Evolutionary conservation across 2,888 invertebrate species (phyloP).

Genomic region (Drosophila acutilabella): DNA sequence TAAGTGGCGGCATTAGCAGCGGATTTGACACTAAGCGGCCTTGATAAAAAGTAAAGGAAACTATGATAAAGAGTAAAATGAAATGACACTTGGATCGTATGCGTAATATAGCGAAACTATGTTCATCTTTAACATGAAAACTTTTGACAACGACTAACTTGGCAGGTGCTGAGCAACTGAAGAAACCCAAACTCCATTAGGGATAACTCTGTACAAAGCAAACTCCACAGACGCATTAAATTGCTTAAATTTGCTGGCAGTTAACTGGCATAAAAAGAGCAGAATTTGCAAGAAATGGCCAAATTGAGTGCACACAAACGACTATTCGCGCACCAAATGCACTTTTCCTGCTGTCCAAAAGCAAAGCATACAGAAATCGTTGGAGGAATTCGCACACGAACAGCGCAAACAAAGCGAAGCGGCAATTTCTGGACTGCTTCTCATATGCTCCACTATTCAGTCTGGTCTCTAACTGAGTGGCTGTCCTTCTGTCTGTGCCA

Average conservation of each 20-base stretch:
- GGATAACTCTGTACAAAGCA: conserved; percentile 19
- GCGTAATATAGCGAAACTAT: not conserved
- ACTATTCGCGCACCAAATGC: conserved; percentile 23
- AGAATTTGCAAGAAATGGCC: conserved; percentile 55
- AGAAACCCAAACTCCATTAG: not conserved
- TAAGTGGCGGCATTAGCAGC: conserved; percentile 37
- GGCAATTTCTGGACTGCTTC: conserved; percentile 8
- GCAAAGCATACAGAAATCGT: conserved; percentile 18
- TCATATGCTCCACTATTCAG: conserved; percentile 3
- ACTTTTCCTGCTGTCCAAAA: conserved; percentile 32
- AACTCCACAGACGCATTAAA: conserved; percentile 52
- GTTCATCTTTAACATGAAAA: not conserved
- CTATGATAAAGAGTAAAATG: not conserved
- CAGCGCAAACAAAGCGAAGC: conserved; percentile 17
- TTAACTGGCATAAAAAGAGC: conserved; percentile 23
- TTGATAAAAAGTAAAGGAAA: conserved; percentile 17
- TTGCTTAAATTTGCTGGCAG: conserved; percentile 34
- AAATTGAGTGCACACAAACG: conserved; percentile 63
- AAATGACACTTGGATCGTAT: conserved; percentile 6
- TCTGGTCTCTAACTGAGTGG: not conserved
- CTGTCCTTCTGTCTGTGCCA: conserved; percentile 11
- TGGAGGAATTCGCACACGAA: conserved; percentile 8
- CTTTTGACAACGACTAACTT: conserved; percentile 4
- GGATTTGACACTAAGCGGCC: conserved; percentile 53
- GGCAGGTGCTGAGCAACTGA: conserved; percentile 24